Base-by-base conservation (phyloP, 2,888 invertebrate species). In the Nebria brevicollis region DNA sequence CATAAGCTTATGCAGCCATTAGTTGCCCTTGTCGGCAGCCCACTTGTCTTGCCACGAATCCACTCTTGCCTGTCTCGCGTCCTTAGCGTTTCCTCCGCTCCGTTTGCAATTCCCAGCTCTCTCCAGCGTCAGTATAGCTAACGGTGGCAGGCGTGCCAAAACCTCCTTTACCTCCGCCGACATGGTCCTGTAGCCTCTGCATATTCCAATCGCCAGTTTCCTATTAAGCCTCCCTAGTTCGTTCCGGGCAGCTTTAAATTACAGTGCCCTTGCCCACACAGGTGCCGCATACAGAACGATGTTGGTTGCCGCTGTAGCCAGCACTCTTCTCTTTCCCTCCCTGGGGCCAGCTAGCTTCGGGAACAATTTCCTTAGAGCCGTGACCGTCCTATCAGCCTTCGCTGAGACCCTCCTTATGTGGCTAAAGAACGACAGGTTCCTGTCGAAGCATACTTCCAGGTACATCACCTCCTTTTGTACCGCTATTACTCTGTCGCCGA, bases 1-100 rank as follows among this genome's bases (percentile, higher is more conserved):
- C 8, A 83, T 80, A 1, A 82, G 54, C 0, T 70, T 11, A 11
- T 75, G 80, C 0, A 81, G 81, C 82, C 83, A 82, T 10, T 13
- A 41, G 20, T 79, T 81, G 68, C 64, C 68, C 43, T 13, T 26
- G 25, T 54, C 74, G 26, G n/a, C 42, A 1, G n/a, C 5, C 75
- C 75, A 75, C 2, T 3, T 66, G 8, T 25, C 15, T 6, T 75
- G 75, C 75, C 75, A 75, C 13, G 20, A 54, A 8, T 8, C 2
- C n/a, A 8, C 42, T 5, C 73, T 26, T 3, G 26, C 34, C 20
- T 42, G 7, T 26, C 34, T 73, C 11, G 6, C 43, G 8, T 11
- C 2, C 15, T 73, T 73, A 4, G 8, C 34, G 7, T 25, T 34
- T 34, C 8, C 72, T 11, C 8, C n/a, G 26, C 41, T 34, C 2